These are phyloP conservation scores for Tipula unca DNA, from an alignment of 2,888 invertebrate genomes.

Conservation along the genomic window DNA sequence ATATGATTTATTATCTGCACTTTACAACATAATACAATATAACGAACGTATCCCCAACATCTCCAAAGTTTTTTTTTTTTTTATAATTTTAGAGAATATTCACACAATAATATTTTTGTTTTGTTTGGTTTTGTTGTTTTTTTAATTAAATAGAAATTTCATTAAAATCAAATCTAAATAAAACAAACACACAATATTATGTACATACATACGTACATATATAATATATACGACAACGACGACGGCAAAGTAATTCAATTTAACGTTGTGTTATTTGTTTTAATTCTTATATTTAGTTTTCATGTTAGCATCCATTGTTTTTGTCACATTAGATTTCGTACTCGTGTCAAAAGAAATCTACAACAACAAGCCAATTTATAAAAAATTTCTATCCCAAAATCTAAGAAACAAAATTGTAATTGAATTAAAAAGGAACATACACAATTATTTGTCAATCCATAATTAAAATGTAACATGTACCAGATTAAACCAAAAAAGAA, in stretches of 20 bases:
- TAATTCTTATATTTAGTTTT: background rate
- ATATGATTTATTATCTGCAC: background rate
- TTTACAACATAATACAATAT: background rate
- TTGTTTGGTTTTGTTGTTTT: background rate
- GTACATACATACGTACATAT: background rate
- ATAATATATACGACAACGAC: background rate
- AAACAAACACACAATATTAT: background rate
- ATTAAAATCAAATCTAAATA: conserved; percentile 8
- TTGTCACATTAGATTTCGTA: background rate
- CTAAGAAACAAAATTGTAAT: background rate
- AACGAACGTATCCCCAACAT: background rate
- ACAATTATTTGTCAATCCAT: background rate
- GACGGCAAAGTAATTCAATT: background rate
- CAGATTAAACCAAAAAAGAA: background rate
- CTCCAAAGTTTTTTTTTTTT: background rate
- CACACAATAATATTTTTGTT: background rate
- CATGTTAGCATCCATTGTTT: background rate
- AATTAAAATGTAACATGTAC: conserved; percentile 8
- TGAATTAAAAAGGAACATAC: background rate
- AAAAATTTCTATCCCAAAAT: background rate
- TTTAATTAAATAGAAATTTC: background rate
- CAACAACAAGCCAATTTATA: background rate
- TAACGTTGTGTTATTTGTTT: background rate
- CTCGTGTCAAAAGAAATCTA: background rate
- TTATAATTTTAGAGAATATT: no score